Base-by-base conservation (phyloP, 2,113 vertebrate species). In the Ophiodon elongatus region DNA sequence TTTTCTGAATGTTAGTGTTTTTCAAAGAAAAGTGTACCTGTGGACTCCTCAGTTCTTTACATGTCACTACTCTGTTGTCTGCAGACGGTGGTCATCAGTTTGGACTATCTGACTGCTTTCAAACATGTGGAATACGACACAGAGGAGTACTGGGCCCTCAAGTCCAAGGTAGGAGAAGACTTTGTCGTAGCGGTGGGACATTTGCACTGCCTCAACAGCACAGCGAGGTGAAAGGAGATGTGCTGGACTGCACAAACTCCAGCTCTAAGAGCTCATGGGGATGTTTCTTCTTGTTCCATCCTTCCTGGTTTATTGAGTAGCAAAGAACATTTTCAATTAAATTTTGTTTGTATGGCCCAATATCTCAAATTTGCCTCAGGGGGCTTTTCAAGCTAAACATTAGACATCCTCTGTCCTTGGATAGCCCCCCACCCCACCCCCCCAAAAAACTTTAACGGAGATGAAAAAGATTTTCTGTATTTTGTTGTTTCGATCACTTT, bases 51-150 rank as follows among this genome's bases (percentile, higher is more conserved):
- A 31, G 8, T 10, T 69, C 15, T 52, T 62, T 15, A 15, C 47
- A 21, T 69, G 33, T 73, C 59, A 35, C 19, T 39, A 1, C 73
- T 80, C 0, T 84, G 47, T 88, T 45, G 8, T 67, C 93, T 95
- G 73, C 94, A 99, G 98, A 99, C 97, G 0, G 96, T 95, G 21
- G 91, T 95, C 80, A 97, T 99, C 95, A 97, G 95, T 83, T 98
- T 95, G 14, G 98, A 99, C 93, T 99, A 99, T 80, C 94, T 99
- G 84, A 97, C 96, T 0, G 94, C 97, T 31, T 96, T 99, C 76
- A 96, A 89, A 86, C 89, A 93, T 0, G 93, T 98, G 79, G 94
- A 96, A 0, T 91, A 95, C 0, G 97, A 95, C 73, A 96, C 98
- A 41, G 95, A 97, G 56, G 96, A 98, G 73, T 99, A 99, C 86